phyloP scores from a whole-genome alignment of 2,888 invertebrate species.

The Apotomis turbidana region DNA sequence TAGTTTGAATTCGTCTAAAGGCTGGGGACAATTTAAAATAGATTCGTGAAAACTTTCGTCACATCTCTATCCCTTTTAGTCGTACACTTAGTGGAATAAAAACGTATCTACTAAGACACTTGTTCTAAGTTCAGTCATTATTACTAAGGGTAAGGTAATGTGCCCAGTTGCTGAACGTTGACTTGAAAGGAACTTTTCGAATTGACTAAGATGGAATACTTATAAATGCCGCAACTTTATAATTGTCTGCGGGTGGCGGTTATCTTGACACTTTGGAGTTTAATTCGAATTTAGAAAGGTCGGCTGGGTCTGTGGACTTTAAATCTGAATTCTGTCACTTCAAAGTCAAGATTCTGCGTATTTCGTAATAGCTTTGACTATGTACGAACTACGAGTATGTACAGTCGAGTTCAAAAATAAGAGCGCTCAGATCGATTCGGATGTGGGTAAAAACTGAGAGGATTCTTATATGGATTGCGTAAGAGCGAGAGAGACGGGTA shows the following conservation, averaged over 20 bases:
- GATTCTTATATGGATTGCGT: too few species aligned
- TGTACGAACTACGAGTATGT: too few species aligned
- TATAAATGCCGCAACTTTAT: constrained; percentile 21
- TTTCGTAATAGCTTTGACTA: too few species aligned
- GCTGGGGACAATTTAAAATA: constrained; percentile 6
- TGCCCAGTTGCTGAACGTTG: constrained; percentile 11
- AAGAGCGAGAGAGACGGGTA: too few species aligned
- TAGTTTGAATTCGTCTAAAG: not conserved
- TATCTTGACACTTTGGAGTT: constrained; percentile 29
- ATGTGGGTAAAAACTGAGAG: too few species aligned
- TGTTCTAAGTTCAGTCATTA: not conserved
- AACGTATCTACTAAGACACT: not conserved
- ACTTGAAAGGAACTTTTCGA: constrained; percentile 13
- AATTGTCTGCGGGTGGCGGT: constrained; percentile 12
- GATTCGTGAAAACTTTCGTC: constrained; percentile 22
- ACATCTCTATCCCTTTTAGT: constrained; percentile 16
- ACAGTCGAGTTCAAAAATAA: too few species aligned
- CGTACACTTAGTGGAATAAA: not conserved
- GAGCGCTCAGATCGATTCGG: too few species aligned
- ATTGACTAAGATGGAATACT: constrained; percentile 32
- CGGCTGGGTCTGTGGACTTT: constrained; percentile 4
- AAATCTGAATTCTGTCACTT: not conserved
- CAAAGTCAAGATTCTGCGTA: not conserved
- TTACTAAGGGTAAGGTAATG: not conserved
- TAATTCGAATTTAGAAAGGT: constrained; percentile 21